Conservation (phyloP, 2,888 invertebrate genomes). For the Trachelus tabidus region DNA sequence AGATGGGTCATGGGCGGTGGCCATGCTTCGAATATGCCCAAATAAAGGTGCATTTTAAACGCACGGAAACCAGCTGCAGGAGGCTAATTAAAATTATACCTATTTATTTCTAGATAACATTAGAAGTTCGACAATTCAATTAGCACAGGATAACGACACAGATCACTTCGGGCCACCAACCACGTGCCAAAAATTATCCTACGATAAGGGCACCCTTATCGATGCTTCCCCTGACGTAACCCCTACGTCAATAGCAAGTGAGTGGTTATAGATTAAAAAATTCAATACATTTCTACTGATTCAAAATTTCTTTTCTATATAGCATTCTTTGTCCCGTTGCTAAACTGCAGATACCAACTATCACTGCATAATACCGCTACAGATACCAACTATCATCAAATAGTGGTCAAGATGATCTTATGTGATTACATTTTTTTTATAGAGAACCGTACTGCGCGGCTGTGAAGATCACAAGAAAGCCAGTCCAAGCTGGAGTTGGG, state of each 20-base stretch:
- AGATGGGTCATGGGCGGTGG: slow-evolving; percentile 37
- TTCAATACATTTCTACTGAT: too few relatives aligned
- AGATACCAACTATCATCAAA: too few relatives aligned
- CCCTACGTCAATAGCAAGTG: too few relatives aligned
- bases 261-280: too few relatives aligned
- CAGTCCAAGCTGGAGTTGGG: not conserved
- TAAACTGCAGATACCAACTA: not conserved
- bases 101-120: too few relatives aligned
- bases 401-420: too few relatives aligned
- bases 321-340: slow-evolving; percentile 26
- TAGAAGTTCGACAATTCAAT: too few relatives aligned
- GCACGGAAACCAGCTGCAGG: too few relatives aligned
- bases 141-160: not conserved
- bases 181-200: slow-evolving; percentile 44
- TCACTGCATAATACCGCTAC: too few relatives aligned
- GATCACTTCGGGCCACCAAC: slow-evolving; percentile 30
- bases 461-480: not conserved
- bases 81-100: too few relatives aligned
- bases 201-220: slow-evolving; percentile 23
- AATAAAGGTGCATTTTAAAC: slow-evolving; percentile 12
- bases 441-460: slow-evolving; percentile 3
- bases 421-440: not conserved
- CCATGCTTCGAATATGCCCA: slow-evolving; percentile 31
- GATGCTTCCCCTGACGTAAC: not conserved
- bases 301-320: not conserved